Base-by-base conservation (phyloP, 2,888 invertebrate genomes). In the Parnassius smintheus region DNA sequence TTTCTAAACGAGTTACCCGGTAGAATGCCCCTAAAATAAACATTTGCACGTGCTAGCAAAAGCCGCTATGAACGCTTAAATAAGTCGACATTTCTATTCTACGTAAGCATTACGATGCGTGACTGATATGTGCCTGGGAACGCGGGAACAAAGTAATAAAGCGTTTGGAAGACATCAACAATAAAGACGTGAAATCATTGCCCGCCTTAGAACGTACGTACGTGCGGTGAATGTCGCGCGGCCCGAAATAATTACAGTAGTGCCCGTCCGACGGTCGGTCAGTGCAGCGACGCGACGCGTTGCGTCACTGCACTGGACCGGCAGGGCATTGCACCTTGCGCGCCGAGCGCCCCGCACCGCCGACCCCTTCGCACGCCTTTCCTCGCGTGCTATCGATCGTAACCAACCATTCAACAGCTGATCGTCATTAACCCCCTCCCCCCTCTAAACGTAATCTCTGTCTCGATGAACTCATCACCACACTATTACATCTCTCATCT, bases 311-410 rank as follows among this genome's bases (percentile, higher is more conserved):
- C 82, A 83, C 83, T 77, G 83, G 76, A 77, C 77, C 78, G 80
- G 65, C 82, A 77, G 90, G 90, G 89, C 91, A 90, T 77, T 90
- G 91, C 88, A 88, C 90, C 83, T 83, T 80, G 82, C 78, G 74
- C 66, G 73, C 68, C 70, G 72, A 73, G 66, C 62, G 25, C 50
- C 62, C 57, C 58, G 46, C 51, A 65, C 69, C 66, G 62, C 70
- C 73, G 73, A 68, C 72, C 71, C 72, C 67, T 59, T 73, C 77
- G 65, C 70, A 66, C 75, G 72, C 67, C 74, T 72, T 70, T 71
- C 72, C 72, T 71, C 76, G 76, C 75, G 75, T 73, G 70, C 77
- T 72, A 83, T 85, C 82, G 83, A 86, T 85, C 76, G 49, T 49
- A 49, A 13, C 75, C 70, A 73, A 72, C 74, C 78, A 81, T 82